Percentiles rank a stretch among this genome's conserved stretches.
Evolutionary conservation across 2,888 invertebrate genomes (phyloP).

Genomic region (Xylota segnis): DNA sequence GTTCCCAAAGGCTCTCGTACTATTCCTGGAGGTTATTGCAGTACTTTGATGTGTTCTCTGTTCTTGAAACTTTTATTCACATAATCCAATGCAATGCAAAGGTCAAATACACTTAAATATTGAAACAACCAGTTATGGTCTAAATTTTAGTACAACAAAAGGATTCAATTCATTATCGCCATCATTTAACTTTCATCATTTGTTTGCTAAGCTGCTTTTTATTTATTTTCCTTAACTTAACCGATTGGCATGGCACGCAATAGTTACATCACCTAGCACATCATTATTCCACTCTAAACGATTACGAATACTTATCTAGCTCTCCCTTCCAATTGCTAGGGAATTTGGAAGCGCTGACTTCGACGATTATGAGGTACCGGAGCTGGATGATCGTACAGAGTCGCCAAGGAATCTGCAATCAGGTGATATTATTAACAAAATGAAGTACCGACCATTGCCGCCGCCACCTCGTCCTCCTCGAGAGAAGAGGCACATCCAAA

Average conservation of each 20-base stretch:
- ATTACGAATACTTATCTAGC: slow-evolving; percentile 37
- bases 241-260: slow-evolving; percentile 32
- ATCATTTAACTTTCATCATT: slow-evolving; percentile 14
- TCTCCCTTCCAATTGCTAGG: slow-evolving; percentile 50
- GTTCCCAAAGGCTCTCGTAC: too few relatives aligned
- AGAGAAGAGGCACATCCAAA: slow-evolving; percentile 84
- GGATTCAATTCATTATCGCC: neutral
- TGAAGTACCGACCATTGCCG: slow-evolving; percentile 93
- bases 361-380: slow-evolving; percentile 86
- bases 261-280: slow-evolving; percentile 41
- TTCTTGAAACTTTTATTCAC: too few relatives aligned
- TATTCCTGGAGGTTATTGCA: too few relatives aligned
- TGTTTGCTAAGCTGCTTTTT: slow-evolving; percentile 12
- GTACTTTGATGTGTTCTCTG: too few relatives aligned
- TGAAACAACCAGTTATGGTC: too few relatives aligned
- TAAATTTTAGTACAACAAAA: too few relatives aligned
- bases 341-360: slow-evolving; percentile 78
- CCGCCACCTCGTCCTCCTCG: slow-evolving; percentile 94
- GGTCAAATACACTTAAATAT: too few relatives aligned
- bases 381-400: slow-evolving; percentile 80
- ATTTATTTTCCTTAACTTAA: slow-evolving; percentile 13
- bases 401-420: slow-evolving; percentile 88
- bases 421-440: slow-evolving; percentile 91
- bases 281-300: slow-evolving; percentile 23
- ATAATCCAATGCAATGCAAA: too few relatives aligned